phyloP scores from a whole-genome alignment of 2,113 vertebrate genomes.

The Dicaeum eximium region DNA sequence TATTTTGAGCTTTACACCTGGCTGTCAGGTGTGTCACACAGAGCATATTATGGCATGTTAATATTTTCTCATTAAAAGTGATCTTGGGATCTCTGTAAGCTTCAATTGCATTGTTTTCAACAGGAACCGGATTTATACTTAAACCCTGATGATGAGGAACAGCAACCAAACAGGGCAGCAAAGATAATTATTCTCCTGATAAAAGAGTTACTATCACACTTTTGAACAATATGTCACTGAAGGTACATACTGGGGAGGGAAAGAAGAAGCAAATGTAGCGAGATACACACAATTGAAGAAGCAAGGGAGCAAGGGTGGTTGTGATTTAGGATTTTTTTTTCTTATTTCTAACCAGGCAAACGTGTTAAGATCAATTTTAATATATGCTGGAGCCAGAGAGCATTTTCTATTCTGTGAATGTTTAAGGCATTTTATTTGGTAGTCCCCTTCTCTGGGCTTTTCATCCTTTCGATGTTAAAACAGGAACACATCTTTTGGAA shows the following conservation, averaged over 20 bases:
- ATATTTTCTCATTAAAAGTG: background rate
- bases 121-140: background rate
- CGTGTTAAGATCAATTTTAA: background rate
- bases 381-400: background rate
- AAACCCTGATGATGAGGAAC: background rate
- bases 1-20: background rate
- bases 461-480: slow-evolving; percentile 14
- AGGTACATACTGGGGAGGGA: background rate
- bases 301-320: background rate
- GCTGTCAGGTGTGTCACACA: background rate
- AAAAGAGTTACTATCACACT: background rate
- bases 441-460: background rate
- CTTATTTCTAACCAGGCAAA: background rate
- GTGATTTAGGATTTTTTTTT: background rate
- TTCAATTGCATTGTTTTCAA: background rate
- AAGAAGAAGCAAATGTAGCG: background rate
- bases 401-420: background rate
- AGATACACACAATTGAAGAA: background rate
- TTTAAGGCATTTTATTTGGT: background rate
- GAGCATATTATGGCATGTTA: background rate
- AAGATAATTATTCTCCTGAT: background rate
- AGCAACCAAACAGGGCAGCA: background rate
- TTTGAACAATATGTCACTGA: background rate
- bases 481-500: background rate
- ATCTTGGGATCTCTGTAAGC: background rate